A percentile compares a stretch with the other conserved stretches of the same genome.
These are phyloP conservation scores for Tilapia sparmanii DNA, from an alignment of 2,113 vertebrate species.

Conservation along the genomic window DNA sequence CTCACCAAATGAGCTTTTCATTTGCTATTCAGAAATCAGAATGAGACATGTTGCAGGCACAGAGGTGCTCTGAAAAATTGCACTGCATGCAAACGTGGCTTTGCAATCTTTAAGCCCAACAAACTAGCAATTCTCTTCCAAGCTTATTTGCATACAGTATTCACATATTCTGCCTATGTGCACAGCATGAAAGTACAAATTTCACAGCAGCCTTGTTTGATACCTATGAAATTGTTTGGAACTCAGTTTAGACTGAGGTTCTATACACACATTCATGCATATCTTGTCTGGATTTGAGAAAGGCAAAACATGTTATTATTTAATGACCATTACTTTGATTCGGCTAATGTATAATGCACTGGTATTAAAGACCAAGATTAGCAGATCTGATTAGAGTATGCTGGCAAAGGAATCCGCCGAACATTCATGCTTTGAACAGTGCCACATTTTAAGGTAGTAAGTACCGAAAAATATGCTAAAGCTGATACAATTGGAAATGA, in stretches of 20 bases:
- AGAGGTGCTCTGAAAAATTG: conserved; percentile 30
- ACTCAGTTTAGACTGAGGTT: background rate
- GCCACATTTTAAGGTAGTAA: background rate
- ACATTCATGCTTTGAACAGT: background rate
- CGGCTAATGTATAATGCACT: conserved; percentile 7
- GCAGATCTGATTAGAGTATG: background rate
- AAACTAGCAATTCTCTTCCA: conserved; percentile 25
- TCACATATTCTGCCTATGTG: conserved; percentile 1
- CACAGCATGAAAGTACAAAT: background rate
- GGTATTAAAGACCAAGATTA: conserved; percentile 4
- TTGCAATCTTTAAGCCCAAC: conserved; percentile 10
- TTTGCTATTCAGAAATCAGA: conserved; percentile 48
- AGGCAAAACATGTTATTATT: conserved; percentile 41
- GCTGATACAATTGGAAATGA: background rate
- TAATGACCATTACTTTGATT: conserved; percentile 28
- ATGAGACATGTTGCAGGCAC: conserved; percentile 21
- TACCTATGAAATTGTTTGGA: background rate
- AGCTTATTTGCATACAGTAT: conserved; percentile 28
- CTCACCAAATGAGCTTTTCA: conserved; percentile 56
- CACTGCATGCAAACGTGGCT: conserved; percentile 45
- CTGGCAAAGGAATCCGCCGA: background rate
- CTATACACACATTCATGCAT: background rate
- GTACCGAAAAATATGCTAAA: background rate
- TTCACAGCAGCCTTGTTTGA: conserved; percentile 5
- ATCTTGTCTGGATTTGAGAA: background rate